Evolutionary conservation across 2,113 vertebrate genomes (phyloP), one percentile per base, ranked within the genome.

Genomic region (Cinclus cinclus): DNA sequence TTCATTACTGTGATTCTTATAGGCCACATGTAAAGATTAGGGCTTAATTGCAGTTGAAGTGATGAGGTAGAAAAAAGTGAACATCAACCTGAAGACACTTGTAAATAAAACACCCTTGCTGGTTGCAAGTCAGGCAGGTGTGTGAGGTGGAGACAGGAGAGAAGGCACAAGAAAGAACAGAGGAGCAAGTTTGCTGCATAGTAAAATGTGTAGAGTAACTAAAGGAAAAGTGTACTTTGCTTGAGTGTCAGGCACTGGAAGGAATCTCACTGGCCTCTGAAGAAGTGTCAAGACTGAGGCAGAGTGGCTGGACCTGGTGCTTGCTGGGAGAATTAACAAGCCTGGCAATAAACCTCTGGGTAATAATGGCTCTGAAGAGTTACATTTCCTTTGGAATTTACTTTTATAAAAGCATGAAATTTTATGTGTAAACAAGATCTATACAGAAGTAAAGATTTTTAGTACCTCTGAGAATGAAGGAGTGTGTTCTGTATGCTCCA

Each of bases 321-420:
- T 94, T 94, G 85, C 46, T 49, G 56, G 35, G 62, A 74, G 59
- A 93, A 88, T 91, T 91, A 95, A 68, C 28, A 69, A 75, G 71
- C 69, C 82, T 65, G 89, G 58, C 50, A 63, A 25, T 83, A 82
- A 95, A 89, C 42, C 74, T 68, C 76, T 78, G 30, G 13, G 16
- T 92, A 63, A 78, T n/a, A 64, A 87, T 86, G 20, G 13, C 41
- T 94, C 93, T 74, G 44, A 85, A 83, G 63, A 81, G 49, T 92
- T 95, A 83, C 73, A 92, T 96, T 94, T 90, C 60, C 84, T 91
- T 88, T 90, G 87, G 96, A 97, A 96, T 96, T 94, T 90, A 46
- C 44, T 85, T 94, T 91, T 92, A 88, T 88, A 94, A 90, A 96
- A 94, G 73, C 63, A 82, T 93, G 76, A 83, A 59, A 86, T 75